Evolutionary conservation across 2,888 invertebrate species (phyloP).

Genomic region (Parnassius glacialis): DNA sequence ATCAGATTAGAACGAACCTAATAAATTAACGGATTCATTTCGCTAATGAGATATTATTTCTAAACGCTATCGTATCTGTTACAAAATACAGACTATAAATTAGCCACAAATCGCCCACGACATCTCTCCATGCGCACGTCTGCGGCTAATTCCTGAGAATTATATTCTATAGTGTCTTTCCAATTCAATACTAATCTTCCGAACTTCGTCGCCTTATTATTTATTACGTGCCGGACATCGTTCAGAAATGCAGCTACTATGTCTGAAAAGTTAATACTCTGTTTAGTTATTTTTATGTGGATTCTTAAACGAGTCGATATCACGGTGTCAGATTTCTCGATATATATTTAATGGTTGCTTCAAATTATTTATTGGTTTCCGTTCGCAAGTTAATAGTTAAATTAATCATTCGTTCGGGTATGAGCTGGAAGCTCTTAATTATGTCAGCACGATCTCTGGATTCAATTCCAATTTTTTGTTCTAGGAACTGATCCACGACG

Average conservation of each 20-base stretch:
- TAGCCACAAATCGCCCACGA: constrained; percentile 3
- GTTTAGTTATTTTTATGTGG: constrained; percentile 20
- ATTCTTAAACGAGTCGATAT: constrained; percentile 15
- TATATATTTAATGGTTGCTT: constrained; percentile 3
- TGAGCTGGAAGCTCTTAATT: background rate
- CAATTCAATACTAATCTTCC: constrained; percentile 1
- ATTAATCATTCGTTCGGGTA: background rate
- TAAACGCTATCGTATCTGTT: background rate
- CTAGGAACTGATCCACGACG: too few relatives aligned
- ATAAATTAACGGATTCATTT: constrained; percentile 15
- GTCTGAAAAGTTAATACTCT: constrained; percentile 1
- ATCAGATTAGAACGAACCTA: constrained; percentile 12
- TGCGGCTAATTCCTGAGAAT: constrained; percentile 5
- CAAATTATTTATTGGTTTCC: background rate
- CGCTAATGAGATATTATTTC: constrained; percentile 16
- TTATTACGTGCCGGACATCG: constrained; percentile 12
- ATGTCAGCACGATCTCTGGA: background rate
- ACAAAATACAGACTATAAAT: constrained; percentile 19
- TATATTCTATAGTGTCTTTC: background rate
- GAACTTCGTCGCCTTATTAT: constrained; percentile 13
- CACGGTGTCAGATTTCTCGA: constrained; percentile 3
- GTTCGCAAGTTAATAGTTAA: background rate
- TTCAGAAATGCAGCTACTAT: constrained; percentile 1
- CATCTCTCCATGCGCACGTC: background rate
- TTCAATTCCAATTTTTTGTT: too few relatives aligned